These are phyloP conservation scores for Pangasius krempfi DNA, from an alignment of 2,797 vertebrate genomes.

Conservation along the genomic window DNA sequence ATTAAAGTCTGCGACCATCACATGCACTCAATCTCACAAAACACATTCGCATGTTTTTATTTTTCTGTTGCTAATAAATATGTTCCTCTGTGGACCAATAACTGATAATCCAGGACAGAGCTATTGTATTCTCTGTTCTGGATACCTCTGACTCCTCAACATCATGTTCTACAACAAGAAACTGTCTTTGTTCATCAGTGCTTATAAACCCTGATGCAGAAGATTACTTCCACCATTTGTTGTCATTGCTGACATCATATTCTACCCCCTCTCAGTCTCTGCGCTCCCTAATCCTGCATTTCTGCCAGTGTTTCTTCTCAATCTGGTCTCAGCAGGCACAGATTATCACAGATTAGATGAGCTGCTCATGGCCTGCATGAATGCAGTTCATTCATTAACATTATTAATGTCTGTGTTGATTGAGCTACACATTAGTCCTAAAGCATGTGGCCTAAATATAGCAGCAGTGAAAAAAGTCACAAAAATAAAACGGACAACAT, in stretches of 20 bases:
- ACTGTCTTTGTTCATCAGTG: not conserved
- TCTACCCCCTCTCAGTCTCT: constrained; percentile 62
- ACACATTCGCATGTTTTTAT: not conserved
- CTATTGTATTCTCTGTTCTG: not conserved
- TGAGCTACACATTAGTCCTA: not conserved
- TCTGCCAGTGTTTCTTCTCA: constrained; percentile 76
- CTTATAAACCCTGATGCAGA: not conserved
- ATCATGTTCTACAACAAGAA: not conserved
- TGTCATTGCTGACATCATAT: not conserved
- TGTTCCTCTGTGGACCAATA: not conserved
- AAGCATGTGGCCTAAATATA: not conserved
- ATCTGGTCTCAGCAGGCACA: constrained; percentile 76
- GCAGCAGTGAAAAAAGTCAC: not conserved
- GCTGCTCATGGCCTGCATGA: constrained; percentile 66
- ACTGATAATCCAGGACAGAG: not conserved
- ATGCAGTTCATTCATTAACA: constrained; percentile 73
- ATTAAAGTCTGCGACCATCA: not conserved
- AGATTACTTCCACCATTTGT: not conserved
- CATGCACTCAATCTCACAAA: not conserved
- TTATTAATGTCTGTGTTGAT: constrained; percentile 52
- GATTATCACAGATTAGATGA: constrained; percentile 79
- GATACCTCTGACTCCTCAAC: not conserved
- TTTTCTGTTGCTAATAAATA: not conserved
- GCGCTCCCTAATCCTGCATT: constrained; percentile 71
- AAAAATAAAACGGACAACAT: not conserved